Base-by-base conservation (phyloP, 2,888 invertebrate species). In the Anaspis maculata region DNA sequence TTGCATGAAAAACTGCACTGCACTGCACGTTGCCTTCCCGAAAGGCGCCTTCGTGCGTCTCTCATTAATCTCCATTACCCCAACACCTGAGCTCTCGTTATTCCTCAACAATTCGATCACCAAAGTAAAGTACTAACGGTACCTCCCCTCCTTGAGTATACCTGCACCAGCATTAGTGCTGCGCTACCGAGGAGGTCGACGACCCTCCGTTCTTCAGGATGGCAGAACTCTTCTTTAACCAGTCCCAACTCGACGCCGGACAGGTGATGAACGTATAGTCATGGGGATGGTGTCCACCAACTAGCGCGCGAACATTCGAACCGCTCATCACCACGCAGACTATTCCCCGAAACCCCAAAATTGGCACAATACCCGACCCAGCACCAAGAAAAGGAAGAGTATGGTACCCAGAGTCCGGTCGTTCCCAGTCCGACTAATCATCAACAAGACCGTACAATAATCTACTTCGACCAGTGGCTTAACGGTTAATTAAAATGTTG, bases 71-170 rank as follows among this genome's bases (percentile, higher is more conserved):
- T 21, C 24, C 16, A 30, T 36, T 36, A 32, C 24, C 24, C 28
- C 38, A 41, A 37, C 52, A 51, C 49, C 48, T 48, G 44, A 49
- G 46, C 46, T 37, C 41, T 47, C 43, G 44, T 48, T 51, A 54
- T 54, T 50, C 52, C 48, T 52, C 49, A 48, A 49, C 52, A 57
- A 56, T 53, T 58, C 57, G 58, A 60, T 60, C 55, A 58, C 53
- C 52, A 52, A 58, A 57, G 56, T 53, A 55, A 56, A 53, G 50
- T 54, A 49, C 50, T 61, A 61, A 61, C 61, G 61, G 61, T 60
- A 60, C 51, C 48, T 60, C 59, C 60, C 61, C 61, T 52, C 59
- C 46, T 49, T 47, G 37, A 43, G 49, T 43, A n/a, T 55, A 55
- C 58, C 57, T 57, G 56, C 57, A 59, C 50, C 57, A 51, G 49